phyloP scores from a whole-genome alignment of 2,797 vertebrate species.

The Todus mexicanus region DNA sequence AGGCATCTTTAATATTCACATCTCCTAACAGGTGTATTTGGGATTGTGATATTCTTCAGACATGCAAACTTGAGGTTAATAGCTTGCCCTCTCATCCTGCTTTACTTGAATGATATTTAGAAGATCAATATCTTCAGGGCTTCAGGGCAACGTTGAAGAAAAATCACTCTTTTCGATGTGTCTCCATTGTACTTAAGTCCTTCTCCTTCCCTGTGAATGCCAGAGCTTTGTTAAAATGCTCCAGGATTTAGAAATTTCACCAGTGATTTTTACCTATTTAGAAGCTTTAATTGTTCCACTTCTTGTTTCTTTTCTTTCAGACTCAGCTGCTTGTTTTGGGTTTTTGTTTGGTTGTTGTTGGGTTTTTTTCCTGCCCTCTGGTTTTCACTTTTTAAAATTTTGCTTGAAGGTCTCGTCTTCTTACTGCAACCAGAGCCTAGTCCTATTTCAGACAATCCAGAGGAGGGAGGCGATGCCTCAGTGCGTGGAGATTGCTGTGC shows the following conservation, averaged over 20 bases:
- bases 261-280: not conserved
- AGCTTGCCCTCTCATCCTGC: not conserved
- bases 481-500: not conserved
- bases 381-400: not conserved
- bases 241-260: not conserved
- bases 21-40: not conserved
- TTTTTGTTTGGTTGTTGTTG: too few species aligned
- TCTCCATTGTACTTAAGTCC: not conserved
- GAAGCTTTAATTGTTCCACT: not conserved
- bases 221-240: not conserved
- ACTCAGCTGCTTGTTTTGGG: too few species aligned
- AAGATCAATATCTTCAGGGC: not conserved
- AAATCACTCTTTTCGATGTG: not conserved
- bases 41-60: not conserved
- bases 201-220: not conserved
- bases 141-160: not conserved
- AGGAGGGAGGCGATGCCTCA: not conserved
- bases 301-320: not conserved
- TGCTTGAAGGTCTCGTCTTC: not conserved
- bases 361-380: rapidly evolving
- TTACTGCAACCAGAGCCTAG: not conserved
- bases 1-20: not conserved
- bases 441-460: not conserved
- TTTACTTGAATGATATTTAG: not conserved
- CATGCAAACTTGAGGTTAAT: not conserved